A percentile compares a stretch with the other conserved stretches of the same genome.
Conservation (phyloP, 1,140 invertebrate species). For the Lepidurus packardi region DNA sequence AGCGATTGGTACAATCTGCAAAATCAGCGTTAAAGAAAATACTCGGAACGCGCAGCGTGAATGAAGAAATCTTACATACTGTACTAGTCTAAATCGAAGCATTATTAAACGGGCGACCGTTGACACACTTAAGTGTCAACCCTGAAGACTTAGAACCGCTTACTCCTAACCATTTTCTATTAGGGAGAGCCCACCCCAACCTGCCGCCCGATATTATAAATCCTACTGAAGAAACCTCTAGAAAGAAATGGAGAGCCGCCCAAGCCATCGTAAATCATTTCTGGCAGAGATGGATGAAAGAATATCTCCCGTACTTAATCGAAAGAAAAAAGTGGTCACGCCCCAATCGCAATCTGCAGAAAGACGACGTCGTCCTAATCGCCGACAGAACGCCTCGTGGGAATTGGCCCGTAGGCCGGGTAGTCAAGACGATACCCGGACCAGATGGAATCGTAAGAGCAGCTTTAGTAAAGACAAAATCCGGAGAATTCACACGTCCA, state of each 20-base stretch:
- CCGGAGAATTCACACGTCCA: constrained; percentile 3
- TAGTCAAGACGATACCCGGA: background rate
- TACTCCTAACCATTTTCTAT: constrained; percentile 32
- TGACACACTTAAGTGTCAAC: constrained; percentile 33
- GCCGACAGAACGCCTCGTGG: background rate
- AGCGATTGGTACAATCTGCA: constrained; percentile 36
- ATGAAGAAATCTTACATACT: constrained; percentile 34
- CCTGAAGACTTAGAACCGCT: constrained; percentile 6
- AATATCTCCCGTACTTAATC: constrained; percentile 31
- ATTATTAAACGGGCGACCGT: constrained; percentile 37
- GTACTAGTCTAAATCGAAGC: constrained; percentile 36
- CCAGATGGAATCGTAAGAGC: constrained; percentile 26
- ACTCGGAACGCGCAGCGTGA: constrained; percentile 29
- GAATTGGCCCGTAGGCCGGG: background rate
- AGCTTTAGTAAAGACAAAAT: constrained; percentile 12
- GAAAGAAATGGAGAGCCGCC: constrained; percentile 32
- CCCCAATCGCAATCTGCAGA: background rate
- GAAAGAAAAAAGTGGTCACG: constrained; percentile 22
- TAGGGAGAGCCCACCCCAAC: constrained; percentile 24
- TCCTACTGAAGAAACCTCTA: background rate
- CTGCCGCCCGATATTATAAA: constrained; percentile 19
- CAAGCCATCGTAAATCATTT: constrained; percentile 33
- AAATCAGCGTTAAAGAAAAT: constrained; percentile 29
- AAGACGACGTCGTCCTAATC: constrained; percentile 28
- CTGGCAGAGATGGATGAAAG: constrained; percentile 35